Percentiles rank a stretch among this genome's conserved stretches.
phyloP scores from a whole-genome alignment of 2,113 vertebrate species.

The Phycodurus eques region DNA sequence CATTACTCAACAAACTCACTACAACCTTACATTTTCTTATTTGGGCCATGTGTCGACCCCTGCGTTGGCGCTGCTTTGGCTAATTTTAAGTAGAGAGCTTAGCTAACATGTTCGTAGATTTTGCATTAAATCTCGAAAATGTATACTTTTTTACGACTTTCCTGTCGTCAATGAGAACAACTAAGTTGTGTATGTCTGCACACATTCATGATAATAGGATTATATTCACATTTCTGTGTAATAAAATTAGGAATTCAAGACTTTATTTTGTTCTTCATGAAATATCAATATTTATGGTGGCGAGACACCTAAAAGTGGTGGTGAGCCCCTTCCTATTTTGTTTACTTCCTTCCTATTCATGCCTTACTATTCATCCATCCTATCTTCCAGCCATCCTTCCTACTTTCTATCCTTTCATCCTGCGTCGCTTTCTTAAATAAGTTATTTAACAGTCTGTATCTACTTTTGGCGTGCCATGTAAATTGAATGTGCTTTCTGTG shows the following conservation, averaged over 20 bases:
- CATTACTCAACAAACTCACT: not conserved
- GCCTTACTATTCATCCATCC: too few relatives aligned
- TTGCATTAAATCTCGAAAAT: not conserved
- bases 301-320: too few relatives aligned
- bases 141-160: not conserved
- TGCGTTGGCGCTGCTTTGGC: not conserved
- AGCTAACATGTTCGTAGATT: conserved; percentile 2
- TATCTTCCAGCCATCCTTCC: too few relatives aligned
- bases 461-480: not conserved
- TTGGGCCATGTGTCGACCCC: not conserved
- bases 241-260: too few relatives aligned
- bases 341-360: too few relatives aligned
- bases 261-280: too few relatives aligned
- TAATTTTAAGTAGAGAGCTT: not conserved
- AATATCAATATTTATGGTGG: too few relatives aligned
- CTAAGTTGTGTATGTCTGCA: not conserved
- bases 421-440: not conserved
- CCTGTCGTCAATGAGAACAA: not conserved
- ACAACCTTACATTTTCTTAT: not conserved
- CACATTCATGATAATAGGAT: not conserved
- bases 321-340: too few relatives aligned
- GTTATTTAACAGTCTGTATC: not conserved
- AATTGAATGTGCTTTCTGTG: not conserved
- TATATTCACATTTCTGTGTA: too few relatives aligned
- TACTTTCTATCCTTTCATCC: not conserved